Base-by-base conservation (phyloP, 2,888 invertebrate species). In the Tenthredo distinguenda region DNA sequence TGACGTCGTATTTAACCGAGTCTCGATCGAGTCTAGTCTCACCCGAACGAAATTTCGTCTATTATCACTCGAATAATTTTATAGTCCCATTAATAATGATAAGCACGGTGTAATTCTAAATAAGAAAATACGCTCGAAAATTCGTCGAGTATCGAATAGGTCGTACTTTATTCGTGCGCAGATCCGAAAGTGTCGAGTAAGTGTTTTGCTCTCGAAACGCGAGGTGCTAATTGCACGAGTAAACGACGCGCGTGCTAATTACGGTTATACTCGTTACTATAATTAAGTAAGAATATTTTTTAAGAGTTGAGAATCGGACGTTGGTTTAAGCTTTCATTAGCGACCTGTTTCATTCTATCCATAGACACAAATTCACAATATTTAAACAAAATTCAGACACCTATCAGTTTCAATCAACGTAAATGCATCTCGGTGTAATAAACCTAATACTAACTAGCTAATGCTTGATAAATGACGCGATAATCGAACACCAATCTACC, bases 401-500 rank as follows among this genome's bases (percentile, higher is more conserved):
- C 34, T 81, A 81, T 58, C 81, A 40, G 40, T 81, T 81, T 81
- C 81, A 81, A 81, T 81, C 58, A 81, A 62, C 81, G 37, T 81
- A 81, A 81, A 81, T 81, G 81, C 81, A 81, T 31, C 62, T 21
- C 26, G 37, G 31, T 81, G 62, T 62, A 58, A 21, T 81, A 58
- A 40, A 81, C 37, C 37, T 31, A 81, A 58, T 62, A 81, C 81
- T 81, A 81, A 62, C 81, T 81, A 81, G 81, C 81, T 81, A 81
- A 81, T 81, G 81, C 81, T 40, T 37, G 81, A 81, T 81, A 62
- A 81, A 81, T 81, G 58, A 81, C 21, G 81, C 81, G 81, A 81
- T 62, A 81, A 81, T 81, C 81, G 62, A 81, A 81, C 81, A 62
- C 81, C 58, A 81, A 81, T 81, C 81, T 81, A 62, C 40, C 21